phyloP scores from a whole-genome alignment of 2,888 invertebrate species.

The Merodon equestris region DNA sequence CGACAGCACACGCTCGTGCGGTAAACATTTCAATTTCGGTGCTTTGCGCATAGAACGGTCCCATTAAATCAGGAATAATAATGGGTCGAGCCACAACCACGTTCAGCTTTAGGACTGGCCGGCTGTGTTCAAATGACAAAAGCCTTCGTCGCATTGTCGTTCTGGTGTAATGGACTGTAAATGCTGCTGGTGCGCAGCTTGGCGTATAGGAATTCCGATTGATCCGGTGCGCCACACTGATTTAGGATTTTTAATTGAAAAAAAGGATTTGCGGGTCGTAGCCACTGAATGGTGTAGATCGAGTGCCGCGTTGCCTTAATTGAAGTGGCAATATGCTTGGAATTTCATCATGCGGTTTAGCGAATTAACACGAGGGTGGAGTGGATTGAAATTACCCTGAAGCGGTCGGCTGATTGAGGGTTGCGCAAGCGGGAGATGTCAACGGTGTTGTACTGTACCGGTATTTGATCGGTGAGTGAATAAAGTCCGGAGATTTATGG shows the following conservation, averaged over 20 bases:
- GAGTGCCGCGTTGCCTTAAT: slow-evolving; percentile 26
- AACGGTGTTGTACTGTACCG: too few species aligned
- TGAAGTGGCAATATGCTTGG: slow-evolving; percentile 55
- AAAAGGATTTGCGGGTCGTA: slow-evolving; percentile 44
- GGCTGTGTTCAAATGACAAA: slow-evolving; percentile 62
- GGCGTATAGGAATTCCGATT: slow-evolving; percentile 54
- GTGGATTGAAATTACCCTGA: slow-evolving; percentile 47
- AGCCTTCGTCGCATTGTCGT: slow-evolving; percentile 53
- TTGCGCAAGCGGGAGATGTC: too few species aligned
- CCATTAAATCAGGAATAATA: slow-evolving; percentile 63
- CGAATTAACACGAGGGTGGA: slow-evolving; percentile 61
- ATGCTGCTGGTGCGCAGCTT: slow-evolving; percentile 31
- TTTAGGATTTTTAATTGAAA: slow-evolving; percentile 63
- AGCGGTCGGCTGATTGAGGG: slow-evolving; percentile 28
- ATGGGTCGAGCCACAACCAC: slow-evolving; percentile 51
- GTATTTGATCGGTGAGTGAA: too few species aligned
- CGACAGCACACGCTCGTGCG: slow-evolving; percentile 7
- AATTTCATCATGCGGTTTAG: slow-evolving; percentile 35
- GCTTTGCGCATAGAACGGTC: slow-evolving; percentile 43
- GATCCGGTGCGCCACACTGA: slow-evolving; percentile 49
- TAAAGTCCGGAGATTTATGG: too few species aligned
- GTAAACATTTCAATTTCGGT: slow-evolving; percentile 63
- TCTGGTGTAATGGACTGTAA: slow-evolving; percentile 54
- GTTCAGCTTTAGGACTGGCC: slow-evolving; percentile 57
- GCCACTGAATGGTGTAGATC: slow-evolving; percentile 34